phyloP scores from a whole-genome alignment of 2,113 vertebrate genomes.

The Mionectes macconnelli region DNA sequence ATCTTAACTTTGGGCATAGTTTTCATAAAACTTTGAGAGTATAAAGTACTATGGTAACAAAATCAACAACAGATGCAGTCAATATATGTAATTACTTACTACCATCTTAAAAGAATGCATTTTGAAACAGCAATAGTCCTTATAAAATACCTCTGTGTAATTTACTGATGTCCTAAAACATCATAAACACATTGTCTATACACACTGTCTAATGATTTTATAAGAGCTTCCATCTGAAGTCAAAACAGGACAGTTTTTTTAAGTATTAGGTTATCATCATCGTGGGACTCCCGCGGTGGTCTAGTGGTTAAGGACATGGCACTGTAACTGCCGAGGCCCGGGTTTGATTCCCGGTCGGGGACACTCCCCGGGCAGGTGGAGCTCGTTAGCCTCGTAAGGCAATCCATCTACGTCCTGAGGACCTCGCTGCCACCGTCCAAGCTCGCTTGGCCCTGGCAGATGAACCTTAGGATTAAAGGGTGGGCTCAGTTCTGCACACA shows the following conservation, averaged over 20 bases:
- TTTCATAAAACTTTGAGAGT: not conserved
- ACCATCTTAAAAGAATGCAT: not conserved
- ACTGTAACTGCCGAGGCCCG: no score
- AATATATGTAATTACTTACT: not conserved
- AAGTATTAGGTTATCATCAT: no score
- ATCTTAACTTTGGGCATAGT: not conserved
- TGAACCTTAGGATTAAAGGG: no score
- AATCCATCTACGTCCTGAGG: no score
- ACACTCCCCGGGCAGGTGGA: no score
- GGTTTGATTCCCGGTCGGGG: no score
- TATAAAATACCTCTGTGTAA: not conserved
- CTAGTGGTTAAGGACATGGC: no score
- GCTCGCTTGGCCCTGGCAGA: no score
- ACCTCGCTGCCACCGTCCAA: no score
- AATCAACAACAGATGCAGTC: not conserved
- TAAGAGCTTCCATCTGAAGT: not conserved
- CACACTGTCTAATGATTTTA: not conserved
- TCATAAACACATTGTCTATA: not conserved
- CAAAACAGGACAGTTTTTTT: not conserved
- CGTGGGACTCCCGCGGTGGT: no score
- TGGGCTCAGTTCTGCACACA: no score
- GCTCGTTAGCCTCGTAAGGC: no score
- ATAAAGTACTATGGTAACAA: not conserved
- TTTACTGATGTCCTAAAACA: not conserved
- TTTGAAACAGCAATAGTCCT: not conserved